Evolutionary conservation across 2,113 vertebrate genomes (phyloP).

Genomic region (Gila orcuttii): DNA sequence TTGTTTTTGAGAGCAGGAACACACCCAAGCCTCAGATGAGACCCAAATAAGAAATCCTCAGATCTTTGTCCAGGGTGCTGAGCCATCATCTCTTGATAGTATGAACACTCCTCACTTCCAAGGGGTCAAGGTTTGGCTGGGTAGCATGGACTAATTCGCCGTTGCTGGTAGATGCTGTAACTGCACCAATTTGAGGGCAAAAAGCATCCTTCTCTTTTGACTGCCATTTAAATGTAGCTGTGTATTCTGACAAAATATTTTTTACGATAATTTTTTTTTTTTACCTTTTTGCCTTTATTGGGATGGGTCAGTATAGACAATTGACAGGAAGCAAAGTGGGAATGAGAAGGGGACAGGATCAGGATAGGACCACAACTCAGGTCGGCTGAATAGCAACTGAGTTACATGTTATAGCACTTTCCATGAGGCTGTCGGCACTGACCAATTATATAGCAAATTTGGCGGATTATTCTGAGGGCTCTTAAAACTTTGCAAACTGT

Average conservation of each 20-base stretch:
- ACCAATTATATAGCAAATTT: not conserved
- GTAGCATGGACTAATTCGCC: not conserved
- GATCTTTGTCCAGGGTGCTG: constrained; percentile 31
- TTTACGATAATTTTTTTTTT: not conserved
- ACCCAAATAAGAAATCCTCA: constrained; percentile 71
- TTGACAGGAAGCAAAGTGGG: not conserved
- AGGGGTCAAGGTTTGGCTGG: not conserved
- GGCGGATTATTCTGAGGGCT: not conserved
- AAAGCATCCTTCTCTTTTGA: not conserved
- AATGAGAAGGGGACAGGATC: not conserved
- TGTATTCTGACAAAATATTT: too few relatives aligned
- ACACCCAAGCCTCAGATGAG: not conserved
- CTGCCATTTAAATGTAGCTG: not conserved
- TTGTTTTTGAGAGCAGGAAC: constrained; percentile 6
- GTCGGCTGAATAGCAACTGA: too few relatives aligned
- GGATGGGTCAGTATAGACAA: not conserved
- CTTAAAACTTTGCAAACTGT: not conserved
- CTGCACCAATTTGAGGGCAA: not conserved
- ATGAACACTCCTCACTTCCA: not conserved
- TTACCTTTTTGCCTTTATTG: not conserved
- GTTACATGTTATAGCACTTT: not conserved
- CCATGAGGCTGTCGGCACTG: not conserved
- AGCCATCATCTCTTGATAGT: not conserved
- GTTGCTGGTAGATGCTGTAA: not conserved
- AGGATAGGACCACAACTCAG: not conserved